Base-by-base conservation (phyloP, 1,140 invertebrate genomes). In the Drosophila nigrodunni region DNA sequence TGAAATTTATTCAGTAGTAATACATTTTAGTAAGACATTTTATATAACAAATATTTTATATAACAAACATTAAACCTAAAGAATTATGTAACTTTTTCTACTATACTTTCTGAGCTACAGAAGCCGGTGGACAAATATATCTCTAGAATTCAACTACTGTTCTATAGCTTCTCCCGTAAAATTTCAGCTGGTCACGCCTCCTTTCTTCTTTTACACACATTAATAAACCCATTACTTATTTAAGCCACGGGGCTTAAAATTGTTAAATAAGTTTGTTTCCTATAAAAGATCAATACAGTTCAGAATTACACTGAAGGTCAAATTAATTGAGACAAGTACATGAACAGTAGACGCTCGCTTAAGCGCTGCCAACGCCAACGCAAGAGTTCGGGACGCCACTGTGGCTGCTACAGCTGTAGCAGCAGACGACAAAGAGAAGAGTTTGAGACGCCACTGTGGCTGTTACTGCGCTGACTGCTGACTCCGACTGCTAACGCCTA, bases 311-410 rank as follows among this genome's bases (percentile, higher is more conserved):
- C 7, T 30, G 47, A 74, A 69, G 71, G 71, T 61, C 25, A 43
- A 47, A 41, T 1, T 11, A 61, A 68, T 74, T 35, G 57, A 61
- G 47, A 39, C 41, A 44, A 57, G 9, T 49, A 44, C 1, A 25
- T 58, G 49, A 54, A 46, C 64, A 59, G 52, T 37, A 4, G 37
- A 39, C 34, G 25, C 13, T 35, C 49, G 68, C 41, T 47, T 47
- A 15, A 4, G 9, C 6, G 13, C 35, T 73, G 50, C 74, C 65
- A 70, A 61, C 25, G 37, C 57, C 71, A 50, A 71, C 25, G 47
- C 71, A 46, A 9, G 6, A 11, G 5, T 41, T 52, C 25, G 11
- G 11, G 49, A 64, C 21, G 37, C 37, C 18, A 43, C 61, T 64
- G 61, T 62, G 0, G 1, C 46, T 58, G 34, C 30, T 35, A 35